Evolutionary conservation across 1,140 invertebrate genomes (phyloP).

Genomic region (Sinonovacula constricta): DNA sequence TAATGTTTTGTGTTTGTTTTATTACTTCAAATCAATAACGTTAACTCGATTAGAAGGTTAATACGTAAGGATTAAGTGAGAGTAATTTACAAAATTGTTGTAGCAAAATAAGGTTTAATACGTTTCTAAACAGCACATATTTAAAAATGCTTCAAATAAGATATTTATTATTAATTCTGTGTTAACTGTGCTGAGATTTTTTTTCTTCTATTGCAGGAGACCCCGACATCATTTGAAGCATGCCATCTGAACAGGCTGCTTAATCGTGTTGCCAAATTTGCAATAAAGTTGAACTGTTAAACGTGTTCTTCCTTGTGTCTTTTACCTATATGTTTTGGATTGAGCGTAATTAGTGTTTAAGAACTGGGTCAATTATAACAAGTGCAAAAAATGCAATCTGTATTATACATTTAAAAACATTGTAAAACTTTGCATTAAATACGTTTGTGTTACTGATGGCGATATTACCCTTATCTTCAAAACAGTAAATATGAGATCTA

Average conservation of each 20-base stretch:
- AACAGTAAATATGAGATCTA: background rate
- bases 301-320: background rate
- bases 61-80: background rate
- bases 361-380: background rate
- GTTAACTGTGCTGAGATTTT: constrained; percentile 8
- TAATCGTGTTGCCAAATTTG: background rate
- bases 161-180: constrained; percentile 10
- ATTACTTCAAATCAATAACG: background rate
- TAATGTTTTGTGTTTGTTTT: background rate
- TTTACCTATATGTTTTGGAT: background rate
- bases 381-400: too few relatives aligned
- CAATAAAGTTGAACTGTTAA: constrained; percentile 23
- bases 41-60: constrained; percentile 1
- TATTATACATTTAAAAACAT: too few relatives aligned
- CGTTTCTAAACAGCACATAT: background rate
- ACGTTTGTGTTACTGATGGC: background rate
- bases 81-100: background rate
- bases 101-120: constrained; percentile 15
- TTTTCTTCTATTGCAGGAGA: constrained; percentile 81
- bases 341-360: background rate
- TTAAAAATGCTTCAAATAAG: constrained; percentile 9
- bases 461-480: background rate
- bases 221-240: constrained; percentile 97
- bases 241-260: constrained; percentile 84
- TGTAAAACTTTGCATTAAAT: too few relatives aligned